phyloP scores from a whole-genome alignment of 2,113 vertebrate genomes.

The Carlito syrichta region DNA sequence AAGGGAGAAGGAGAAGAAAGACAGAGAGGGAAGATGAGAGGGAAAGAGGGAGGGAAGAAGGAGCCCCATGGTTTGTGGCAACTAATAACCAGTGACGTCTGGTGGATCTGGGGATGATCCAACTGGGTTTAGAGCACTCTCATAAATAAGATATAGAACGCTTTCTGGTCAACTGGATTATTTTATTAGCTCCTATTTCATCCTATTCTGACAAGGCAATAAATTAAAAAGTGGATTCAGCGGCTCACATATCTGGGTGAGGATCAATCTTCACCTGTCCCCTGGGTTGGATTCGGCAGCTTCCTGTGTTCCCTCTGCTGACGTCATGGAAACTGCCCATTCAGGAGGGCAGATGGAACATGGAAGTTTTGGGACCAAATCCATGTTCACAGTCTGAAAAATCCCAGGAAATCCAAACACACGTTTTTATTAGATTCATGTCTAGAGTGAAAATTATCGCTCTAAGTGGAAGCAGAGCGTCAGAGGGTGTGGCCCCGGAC shows the following conservation, averaged over 20 bases:
- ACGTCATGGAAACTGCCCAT: neutral
- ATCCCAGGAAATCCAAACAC: slow-evolving; percentile 30
- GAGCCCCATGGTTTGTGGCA: neutral
- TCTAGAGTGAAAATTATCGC: slow-evolving; percentile 4
- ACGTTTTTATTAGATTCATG: slow-evolving; percentile 23
- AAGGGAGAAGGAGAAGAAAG: too few species aligned
- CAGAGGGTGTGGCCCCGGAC: neutral
- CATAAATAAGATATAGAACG: neutral
- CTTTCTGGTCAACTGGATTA: neutral
- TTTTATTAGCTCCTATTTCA: slow-evolving; percentile 37
- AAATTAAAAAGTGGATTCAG: neutral
- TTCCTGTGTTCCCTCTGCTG: fast-evolving
- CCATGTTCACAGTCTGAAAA: slow-evolving; percentile 15
- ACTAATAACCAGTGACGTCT: too few species aligned
- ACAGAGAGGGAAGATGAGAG: neutral
- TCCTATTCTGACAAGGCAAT: neutral
- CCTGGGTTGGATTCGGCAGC: too few species aligned
- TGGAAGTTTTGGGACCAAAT: neutral
- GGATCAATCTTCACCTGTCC: neutral
- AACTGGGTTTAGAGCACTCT: neutral
- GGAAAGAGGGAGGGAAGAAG: fast-evolving
- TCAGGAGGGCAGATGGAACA: neutral
- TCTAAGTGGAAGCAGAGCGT: neutral
- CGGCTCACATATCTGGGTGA: fast-evolving
- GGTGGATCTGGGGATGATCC: neutral